These are phyloP conservation scores for Muntiacus muntjak DNA, from an alignment of 2,113 vertebrate species.

Conservation along the genomic window DNA sequence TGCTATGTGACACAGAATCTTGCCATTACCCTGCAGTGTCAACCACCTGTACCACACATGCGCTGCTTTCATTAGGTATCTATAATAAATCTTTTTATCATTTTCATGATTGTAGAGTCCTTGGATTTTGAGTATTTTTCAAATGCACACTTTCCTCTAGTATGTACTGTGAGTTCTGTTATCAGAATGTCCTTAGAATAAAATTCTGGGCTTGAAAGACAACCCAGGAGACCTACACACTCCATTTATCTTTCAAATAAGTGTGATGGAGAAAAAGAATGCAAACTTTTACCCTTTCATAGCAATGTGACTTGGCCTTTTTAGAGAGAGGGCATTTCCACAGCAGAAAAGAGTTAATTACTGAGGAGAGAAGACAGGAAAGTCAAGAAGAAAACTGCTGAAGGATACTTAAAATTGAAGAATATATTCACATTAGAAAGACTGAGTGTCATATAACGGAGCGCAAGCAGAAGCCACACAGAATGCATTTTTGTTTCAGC, in stretches of 20 bases:
- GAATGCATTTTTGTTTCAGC: background rate
- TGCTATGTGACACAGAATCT: background rate
- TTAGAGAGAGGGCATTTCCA: background rate
- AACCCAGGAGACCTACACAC: background rate
- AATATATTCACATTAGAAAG: background rate
- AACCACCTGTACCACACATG: fast-evolving
- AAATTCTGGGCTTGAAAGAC: background rate
- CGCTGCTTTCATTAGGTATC: background rate
- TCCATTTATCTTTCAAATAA: background rate
- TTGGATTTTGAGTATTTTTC: background rate
- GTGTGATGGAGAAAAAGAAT: background rate
- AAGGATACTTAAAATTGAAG: background rate
- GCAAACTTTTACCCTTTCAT: background rate
- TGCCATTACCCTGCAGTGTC: too few relatives aligned
- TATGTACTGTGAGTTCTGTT: background rate
- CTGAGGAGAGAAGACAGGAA: background rate
- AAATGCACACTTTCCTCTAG: background rate
- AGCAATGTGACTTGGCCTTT: background rate
- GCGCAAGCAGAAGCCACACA: background rate
- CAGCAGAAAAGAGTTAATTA: background rate
- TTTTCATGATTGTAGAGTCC: background rate
- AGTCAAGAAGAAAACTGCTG: background rate
- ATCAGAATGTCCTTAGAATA: background rate
- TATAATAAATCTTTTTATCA: background rate
- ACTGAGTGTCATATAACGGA: background rate